Conservation (phyloP, 2,113 vertebrate genomes). For the Brachyistius frenatus region DNA sequence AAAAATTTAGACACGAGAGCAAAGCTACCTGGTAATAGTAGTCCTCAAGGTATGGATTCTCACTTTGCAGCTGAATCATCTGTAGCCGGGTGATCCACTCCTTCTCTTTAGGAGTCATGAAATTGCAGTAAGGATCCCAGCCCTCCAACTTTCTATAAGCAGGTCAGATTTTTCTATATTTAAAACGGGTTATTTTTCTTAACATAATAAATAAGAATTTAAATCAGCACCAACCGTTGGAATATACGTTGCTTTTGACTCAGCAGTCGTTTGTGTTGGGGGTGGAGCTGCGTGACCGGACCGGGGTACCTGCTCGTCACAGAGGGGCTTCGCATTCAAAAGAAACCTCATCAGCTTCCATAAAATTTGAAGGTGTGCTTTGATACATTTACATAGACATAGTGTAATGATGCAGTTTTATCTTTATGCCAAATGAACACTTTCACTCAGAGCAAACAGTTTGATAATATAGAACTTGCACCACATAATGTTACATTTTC, state of each 20-base stretch:
- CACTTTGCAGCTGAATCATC: conserved; percentile 97
- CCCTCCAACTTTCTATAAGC: conserved; percentile 83
- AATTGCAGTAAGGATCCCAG: conserved; percentile 86
- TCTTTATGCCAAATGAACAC: too few species aligned
- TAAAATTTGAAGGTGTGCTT: too few species aligned
- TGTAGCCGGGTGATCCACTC: conserved; percentile 94
- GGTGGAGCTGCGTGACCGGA: conserved; percentile 92
- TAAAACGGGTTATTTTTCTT: background rate
- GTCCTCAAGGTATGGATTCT: conserved; percentile 91
- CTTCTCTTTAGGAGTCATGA: conserved; percentile 94
- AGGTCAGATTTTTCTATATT: background rate
- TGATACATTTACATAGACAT: too few species aligned
- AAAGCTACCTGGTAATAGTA: conserved; percentile 95
- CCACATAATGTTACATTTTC: too few species aligned
- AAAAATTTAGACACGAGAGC: background rate
- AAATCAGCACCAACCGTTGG: conserved; percentile 80
- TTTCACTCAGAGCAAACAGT: too few species aligned
- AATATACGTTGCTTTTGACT: conserved; percentile 82
- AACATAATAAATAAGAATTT: background rate
- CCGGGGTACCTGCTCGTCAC: conserved; percentile 71
- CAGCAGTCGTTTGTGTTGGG: conserved; percentile 90
- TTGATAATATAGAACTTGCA: too few species aligned
- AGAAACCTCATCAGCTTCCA: too few species aligned
- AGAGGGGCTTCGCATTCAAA: background rate
- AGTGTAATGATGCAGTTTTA: too few species aligned